A percentile compares a stretch with the other conserved stretches of the same genome.
Evolutionary conservation across 1,140 invertebrate species (phyloP).

Genomic region (Solenopsis invicta): DNA sequence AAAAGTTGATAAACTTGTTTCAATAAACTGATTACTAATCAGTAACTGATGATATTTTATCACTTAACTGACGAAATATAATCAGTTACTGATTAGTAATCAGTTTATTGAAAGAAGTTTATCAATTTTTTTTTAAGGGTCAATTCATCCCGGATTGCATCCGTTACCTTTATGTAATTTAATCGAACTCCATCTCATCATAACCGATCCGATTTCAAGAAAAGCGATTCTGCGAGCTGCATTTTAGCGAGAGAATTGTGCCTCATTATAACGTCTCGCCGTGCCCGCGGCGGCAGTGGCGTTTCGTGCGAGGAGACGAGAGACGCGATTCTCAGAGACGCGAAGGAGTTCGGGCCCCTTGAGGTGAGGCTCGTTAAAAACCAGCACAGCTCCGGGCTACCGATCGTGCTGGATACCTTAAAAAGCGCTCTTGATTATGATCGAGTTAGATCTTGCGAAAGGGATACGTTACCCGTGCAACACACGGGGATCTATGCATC

Average conservation of each 20-base stretch:
- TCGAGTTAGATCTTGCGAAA: slow-evolving; percentile 24
- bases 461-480: slow-evolving; percentile 7
- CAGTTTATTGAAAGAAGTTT: no score
- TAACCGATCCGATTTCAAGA: slow-evolving; percentile 32
- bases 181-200: background rate
- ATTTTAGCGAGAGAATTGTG: slow-evolving; percentile 22
- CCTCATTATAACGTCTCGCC: slow-evolving; percentile 1
- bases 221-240: slow-evolving; percentile 11
- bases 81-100: no score
- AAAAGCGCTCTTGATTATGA: slow-evolving; percentile 52
- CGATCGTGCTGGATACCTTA: slow-evolving; percentile 53
- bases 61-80: no score
- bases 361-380: slow-evolving; percentile 52
- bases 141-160: background rate
- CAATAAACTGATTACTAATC: no score
- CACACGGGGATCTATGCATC: slow-evolving; percentile 13
- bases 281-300: background rate
- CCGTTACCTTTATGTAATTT: slow-evolving; percentile 31
- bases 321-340: background rate
- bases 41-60: no score
- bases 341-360: slow-evolving; percentile 2
- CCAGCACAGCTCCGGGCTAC: slow-evolving; percentile 41
- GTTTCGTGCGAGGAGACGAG: background rate
- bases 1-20: no score
- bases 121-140: no score